phyloP scores from a whole-genome alignment of 2,888 invertebrate species.

The Steromphala cineraria region DNA sequence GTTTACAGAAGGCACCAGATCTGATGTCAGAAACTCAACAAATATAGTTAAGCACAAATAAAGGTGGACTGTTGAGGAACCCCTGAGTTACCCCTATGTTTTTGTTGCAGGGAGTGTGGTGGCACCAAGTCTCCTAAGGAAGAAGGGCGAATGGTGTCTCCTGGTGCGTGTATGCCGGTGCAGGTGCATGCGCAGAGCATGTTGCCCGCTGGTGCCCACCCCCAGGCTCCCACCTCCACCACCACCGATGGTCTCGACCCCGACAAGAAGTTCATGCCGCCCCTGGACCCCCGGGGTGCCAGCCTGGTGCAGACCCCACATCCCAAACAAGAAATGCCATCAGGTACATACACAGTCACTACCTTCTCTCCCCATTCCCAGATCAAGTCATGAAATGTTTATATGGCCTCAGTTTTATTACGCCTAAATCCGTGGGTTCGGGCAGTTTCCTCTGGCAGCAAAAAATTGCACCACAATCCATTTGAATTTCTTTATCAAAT shows the following conservation, averaged over 20 bases:
- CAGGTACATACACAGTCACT: constrained; percentile 18
- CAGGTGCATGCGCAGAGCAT: constrained; percentile 32
- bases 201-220: constrained; percentile 25
- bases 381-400: too few relatives aligned
- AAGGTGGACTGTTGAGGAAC: too few relatives aligned
- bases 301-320: not conserved
- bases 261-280: constrained; percentile 30
- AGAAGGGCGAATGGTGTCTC: constrained; percentile 50
- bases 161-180: constrained; percentile 47
- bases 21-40: too few relatives aligned
- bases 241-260: constrained; percentile 47
- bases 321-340: constrained; percentile 17
- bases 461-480: too few relatives aligned
- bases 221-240: constrained; percentile 61
- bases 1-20: too few relatives aligned
- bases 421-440: too few relatives aligned
- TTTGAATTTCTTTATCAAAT: too few relatives aligned
- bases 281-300: constrained; percentile 24
- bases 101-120: constrained; percentile 23
- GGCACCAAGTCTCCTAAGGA: constrained; percentile 39
- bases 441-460: too few relatives aligned
- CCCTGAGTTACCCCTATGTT: not conserved
- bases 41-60: too few relatives aligned
- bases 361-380: too few relatives aligned
- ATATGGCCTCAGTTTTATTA: too few relatives aligned